Conservation (phyloP, 2,797 vertebrate species). For the Emydoidea blandingii region DNA sequence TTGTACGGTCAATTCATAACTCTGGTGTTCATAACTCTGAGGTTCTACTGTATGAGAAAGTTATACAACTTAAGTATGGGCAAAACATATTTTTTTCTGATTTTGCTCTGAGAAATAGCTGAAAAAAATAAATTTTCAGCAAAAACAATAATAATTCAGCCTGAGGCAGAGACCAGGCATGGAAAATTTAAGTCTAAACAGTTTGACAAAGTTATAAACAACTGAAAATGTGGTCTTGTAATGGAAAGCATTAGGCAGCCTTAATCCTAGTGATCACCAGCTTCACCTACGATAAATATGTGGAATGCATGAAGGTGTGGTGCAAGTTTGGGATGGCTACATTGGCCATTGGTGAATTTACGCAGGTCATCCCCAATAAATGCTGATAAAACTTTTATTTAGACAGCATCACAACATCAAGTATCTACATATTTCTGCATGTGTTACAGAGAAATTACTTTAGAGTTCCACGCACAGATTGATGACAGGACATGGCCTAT, state of each 20-base stretch:
- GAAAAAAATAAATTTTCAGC: background rate
- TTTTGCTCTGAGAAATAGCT: background rate
- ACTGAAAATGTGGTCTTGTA: background rate
- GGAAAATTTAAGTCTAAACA: background rate
- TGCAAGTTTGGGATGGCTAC: background rate
- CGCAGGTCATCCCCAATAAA: constrained; percentile 40
- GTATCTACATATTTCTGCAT: constrained; percentile 36
- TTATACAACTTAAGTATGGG: background rate
- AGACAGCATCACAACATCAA: constrained; percentile 27
- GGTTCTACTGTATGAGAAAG: background rate
- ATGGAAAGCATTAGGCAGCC: background rate
- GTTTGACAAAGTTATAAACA: background rate
- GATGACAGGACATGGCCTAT: background rate
- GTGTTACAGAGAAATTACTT: constrained; percentile 21
- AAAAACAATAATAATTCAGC: background rate
- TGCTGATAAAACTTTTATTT: constrained; percentile 62
- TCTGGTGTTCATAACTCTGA: too few relatives aligned
- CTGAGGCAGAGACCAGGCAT: background rate
- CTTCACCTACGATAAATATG: background rate
- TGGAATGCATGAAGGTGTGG: background rate
- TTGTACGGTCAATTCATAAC: background rate
- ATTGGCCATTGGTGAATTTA: constrained; percentile 8
- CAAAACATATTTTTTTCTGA: background rate
- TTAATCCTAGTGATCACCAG: background rate
- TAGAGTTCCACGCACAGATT: constrained; percentile 2